These are phyloP conservation scores for Xiphorhynchus erythropygius DNA, from an alignment of 2,797 vertebrate species.

Conservation along the genomic window DNA sequence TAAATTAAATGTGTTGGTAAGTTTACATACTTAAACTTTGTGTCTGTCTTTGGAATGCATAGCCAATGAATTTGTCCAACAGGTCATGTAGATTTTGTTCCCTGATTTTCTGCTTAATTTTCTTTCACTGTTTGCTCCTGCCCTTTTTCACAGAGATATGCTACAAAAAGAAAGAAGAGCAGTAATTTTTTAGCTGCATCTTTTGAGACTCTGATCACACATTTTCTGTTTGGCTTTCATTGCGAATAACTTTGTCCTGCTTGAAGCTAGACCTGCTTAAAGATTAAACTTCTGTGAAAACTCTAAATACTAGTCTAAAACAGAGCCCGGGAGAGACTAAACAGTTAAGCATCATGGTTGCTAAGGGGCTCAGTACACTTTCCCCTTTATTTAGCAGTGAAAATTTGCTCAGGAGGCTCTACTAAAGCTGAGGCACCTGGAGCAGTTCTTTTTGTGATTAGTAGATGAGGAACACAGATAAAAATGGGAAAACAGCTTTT, in stretches of 20 bases:
- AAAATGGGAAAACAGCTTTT: neutral
- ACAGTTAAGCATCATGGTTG: neutral
- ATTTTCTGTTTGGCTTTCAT: neutral
- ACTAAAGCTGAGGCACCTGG: neutral
- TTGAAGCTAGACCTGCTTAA: neutral
- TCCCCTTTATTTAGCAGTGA: neutral
- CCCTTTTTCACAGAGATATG: neutral
- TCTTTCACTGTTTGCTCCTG: neutral
- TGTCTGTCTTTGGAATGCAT: neutral
- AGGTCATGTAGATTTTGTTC: neutral
- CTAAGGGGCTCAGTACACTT: neutral
- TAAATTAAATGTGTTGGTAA: conserved; percentile 82
- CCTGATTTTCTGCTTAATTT: neutral
- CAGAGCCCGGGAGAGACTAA: neutral
- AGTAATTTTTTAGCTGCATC: neutral
- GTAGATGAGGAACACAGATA: neutral
- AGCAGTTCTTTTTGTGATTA: neutral
- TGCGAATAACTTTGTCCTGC: neutral
- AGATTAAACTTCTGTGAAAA: neutral
- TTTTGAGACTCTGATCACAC: neutral
- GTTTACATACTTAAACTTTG: neutral
- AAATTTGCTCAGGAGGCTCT: neutral
- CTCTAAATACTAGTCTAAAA: neutral
- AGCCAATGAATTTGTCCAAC: neutral
- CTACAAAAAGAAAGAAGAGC: neutral